Evolutionary conservation across 2,797 vertebrate species (phyloP).

Genomic region (Darevskia nairensis): DNA sequence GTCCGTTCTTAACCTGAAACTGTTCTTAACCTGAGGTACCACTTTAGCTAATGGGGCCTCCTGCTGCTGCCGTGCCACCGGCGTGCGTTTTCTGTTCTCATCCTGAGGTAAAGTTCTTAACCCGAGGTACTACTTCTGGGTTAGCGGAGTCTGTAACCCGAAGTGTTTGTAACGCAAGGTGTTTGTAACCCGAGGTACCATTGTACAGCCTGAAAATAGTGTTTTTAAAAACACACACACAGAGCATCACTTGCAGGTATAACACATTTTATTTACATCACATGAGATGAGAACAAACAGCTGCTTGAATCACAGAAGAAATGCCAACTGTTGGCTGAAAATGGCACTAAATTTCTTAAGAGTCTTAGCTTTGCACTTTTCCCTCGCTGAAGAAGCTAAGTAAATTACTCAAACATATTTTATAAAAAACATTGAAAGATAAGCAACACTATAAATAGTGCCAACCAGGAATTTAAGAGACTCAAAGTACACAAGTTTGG

Average conservation of each 20-base stretch:
- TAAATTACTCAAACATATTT: background rate
- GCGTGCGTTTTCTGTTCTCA: too few relatives aligned
- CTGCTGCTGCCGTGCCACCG: too few relatives aligned
- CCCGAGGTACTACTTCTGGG: too few relatives aligned
- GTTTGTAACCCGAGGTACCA: too few relatives aligned
- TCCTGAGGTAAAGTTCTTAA: too few relatives aligned
- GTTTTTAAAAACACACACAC: too few relatives aligned
- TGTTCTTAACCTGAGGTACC: too few relatives aligned
- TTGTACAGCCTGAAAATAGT: background rate
- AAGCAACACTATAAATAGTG: background rate
- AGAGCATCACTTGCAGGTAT: background rate
- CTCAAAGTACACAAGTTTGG: background rate
- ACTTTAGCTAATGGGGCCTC: too few relatives aligned
- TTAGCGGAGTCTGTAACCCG: too few relatives aligned
- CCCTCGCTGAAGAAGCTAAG: background rate
- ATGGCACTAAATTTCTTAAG: background rate
- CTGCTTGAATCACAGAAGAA: background rate
- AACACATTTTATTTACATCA: background rate
- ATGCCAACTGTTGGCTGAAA: background rate
- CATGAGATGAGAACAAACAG: background rate
- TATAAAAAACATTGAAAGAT: conserved; percentile 4
- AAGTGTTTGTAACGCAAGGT: too few relatives aligned
- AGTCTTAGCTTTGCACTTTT: background rate
- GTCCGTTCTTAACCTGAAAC: too few relatives aligned
- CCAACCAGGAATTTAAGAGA: background rate